These are phyloP conservation scores for Hoplostethus atlanticus DNA, from an alignment of 2,797 vertebrate species.

Conservation along the genomic window DNA sequence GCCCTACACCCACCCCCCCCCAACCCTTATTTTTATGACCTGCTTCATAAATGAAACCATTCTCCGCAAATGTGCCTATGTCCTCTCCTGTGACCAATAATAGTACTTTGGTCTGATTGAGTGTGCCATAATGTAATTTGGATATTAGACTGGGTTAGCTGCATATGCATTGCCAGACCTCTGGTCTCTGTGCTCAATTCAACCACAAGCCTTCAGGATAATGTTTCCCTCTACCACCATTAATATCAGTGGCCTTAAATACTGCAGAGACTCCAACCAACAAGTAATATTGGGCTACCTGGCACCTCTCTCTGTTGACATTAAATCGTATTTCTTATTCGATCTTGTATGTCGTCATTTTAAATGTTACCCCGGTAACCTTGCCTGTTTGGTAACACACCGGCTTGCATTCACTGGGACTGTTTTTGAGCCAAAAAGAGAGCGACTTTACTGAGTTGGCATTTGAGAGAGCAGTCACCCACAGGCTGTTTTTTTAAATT, in stretches of 20 bases:
- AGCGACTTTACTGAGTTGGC: slow-evolving; percentile 46
- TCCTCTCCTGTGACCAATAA: slow-evolving; percentile 82
- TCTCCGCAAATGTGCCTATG: slow-evolving; percentile 75
- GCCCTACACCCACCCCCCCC: slow-evolving; percentile 46
- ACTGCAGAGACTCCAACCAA: slow-evolving; percentile 59
- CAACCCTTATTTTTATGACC: slow-evolving; percentile 74
- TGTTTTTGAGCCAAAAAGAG: slow-evolving; percentile 30
- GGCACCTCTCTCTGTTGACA: slow-evolving; percentile 78
- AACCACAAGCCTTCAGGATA: slow-evolving; percentile 68
- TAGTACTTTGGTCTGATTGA: slow-evolving; percentile 62
- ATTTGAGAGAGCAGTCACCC: slow-evolving; percentile 10
- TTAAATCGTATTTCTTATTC: slow-evolving; percentile 74
- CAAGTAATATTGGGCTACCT: slow-evolving; percentile 76
- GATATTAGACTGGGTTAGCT: slow-evolving; percentile 72
- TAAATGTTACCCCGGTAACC: slow-evolving; percentile 78
- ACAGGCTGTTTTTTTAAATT: slow-evolving; percentile 11
- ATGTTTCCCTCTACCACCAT: slow-evolving; percentile 79
- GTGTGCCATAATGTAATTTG: slow-evolving; percentile 78
- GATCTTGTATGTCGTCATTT: slow-evolving; percentile 72
- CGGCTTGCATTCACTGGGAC: slow-evolving; percentile 21
- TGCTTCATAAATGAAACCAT: slow-evolving; percentile 84
- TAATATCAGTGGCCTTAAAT: slow-evolving; percentile 76
- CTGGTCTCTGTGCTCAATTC: slow-evolving; percentile 70
- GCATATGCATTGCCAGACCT: slow-evolving; percentile 75
- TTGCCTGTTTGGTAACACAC: slow-evolving; percentile 75